Conservation (phyloP, 2,888 invertebrate genomes). For the Thecophora atra region DNA sequence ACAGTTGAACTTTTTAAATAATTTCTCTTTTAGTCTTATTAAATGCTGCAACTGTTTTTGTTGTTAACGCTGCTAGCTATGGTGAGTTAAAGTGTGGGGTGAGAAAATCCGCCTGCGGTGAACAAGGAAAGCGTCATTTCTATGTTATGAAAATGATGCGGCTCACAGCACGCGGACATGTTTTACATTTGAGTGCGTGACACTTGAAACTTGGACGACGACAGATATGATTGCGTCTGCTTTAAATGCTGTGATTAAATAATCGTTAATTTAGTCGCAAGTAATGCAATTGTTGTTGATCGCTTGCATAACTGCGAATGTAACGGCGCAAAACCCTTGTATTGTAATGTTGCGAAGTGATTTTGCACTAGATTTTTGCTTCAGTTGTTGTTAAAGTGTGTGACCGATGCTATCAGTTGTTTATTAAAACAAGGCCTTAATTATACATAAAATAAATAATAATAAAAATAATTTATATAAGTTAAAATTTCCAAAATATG, state of each 20-base stretch:
- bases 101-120: too few relatives aligned
- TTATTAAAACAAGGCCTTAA: too few relatives aligned
- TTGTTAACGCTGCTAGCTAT: too few relatives aligned
- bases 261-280: conserved; percentile 6
- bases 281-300: background rate
- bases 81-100: too few relatives aligned
- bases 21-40: too few relatives aligned
- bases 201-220: conserved; percentile 21
- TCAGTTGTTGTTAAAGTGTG: background rate
- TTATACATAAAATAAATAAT: too few relatives aligned
- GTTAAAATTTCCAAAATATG: too few relatives aligned
- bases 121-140: conserved; percentile 8
- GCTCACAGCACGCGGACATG: background rate
- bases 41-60: too few relatives aligned
- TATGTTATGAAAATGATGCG: too few relatives aligned
- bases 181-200: conserved; percentile 17
- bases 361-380: conserved; percentile 14
- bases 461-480: too few relatives aligned
- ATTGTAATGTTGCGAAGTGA: background rate
- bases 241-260: conserved; percentile 14
- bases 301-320: conserved; percentile 2
- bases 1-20: too few relatives aligned
- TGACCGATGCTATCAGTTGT: background rate
- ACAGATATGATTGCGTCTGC: conserved; percentile 4
- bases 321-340: too few relatives aligned